Evolutionary conservation across 2,797 vertebrate genomes (phyloP), one percentile per base, ranked within the genome.

Genomic region (Pangasius djambal): DNA sequence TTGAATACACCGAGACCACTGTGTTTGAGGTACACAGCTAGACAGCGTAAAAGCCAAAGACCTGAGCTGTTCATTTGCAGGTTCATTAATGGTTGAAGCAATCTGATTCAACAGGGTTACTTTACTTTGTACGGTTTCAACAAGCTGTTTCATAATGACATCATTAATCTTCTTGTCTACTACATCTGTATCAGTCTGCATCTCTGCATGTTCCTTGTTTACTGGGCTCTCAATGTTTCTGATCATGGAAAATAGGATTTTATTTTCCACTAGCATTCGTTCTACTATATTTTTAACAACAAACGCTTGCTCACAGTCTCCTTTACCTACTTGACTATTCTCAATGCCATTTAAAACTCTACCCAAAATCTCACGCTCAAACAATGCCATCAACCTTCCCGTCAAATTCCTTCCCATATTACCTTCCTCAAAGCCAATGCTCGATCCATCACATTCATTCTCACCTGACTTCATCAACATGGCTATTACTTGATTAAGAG

Each of bases 361-460:
- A 91, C 92, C 93, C 93, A 95, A 96, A 92, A 97, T 96, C 91
- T 96, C 95, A 52, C 87, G 93, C 90, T 96, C 95, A 9, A 95
- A 91, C 72, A 95, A 85, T 34, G 92, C 89, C 37, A 88, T 92
- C 50, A 85, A 70, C 61, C 89, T 79, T 87, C 94, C 92, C 37
- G 90, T 89, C 65, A 90, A 91, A 89, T 92, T 93, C 8, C 90
- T 75, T 82, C 83, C 90, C 55, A 92, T 81, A 20, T 86, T 67
- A 79, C 93, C 92, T 63, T 93, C 92, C 87, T 91, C 90, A 2
- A 40, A 90, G 86, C 83, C 78, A 77, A 88, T 15, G 57, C 63
- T 61, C n/a, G 90, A 94, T 82, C 93, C 92, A 91, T 93, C 91
- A 75, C 89, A 89, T 40, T 93, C 82, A 74, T 94, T 93, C 84